phyloP scores from a whole-genome alignment of 1,140 invertebrate genomes.

The Venustaconcha ellipsiformis region DNA sequence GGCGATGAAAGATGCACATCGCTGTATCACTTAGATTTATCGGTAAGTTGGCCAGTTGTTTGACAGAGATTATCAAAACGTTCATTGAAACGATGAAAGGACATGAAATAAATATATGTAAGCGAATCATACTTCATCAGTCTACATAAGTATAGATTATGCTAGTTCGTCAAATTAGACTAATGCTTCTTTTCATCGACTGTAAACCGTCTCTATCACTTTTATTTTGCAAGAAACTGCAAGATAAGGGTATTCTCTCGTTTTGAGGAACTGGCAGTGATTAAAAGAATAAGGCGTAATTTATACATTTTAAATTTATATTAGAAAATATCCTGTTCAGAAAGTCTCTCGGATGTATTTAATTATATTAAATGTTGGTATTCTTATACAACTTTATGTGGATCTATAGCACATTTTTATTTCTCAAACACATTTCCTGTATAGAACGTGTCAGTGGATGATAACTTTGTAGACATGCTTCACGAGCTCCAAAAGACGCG shows the following conservation, averaged over 20 bases:
- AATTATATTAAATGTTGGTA: neutral
- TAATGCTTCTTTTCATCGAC: too few species aligned
- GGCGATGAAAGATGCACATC: slow-evolving; percentile 39
- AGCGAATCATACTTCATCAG: neutral
- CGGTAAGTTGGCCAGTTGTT: slow-evolving; percentile 31
- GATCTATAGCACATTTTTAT: slow-evolving; percentile 1
- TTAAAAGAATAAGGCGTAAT: too few species aligned
- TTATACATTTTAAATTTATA: neutral
- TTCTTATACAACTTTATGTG: too few species aligned
- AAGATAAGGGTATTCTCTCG: too few species aligned
- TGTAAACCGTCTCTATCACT: too few species aligned
- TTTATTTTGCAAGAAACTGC: too few species aligned
- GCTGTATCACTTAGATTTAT: slow-evolving; percentile 47
- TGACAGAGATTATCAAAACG: slow-evolving; percentile 12
- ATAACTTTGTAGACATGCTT: slow-evolving; percentile 44
- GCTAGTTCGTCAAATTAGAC: too few species aligned
- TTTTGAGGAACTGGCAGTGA: too few species aligned
- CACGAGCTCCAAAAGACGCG: slow-evolving; percentile 38
- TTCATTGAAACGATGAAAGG: neutral
- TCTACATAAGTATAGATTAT: too few species aligned
- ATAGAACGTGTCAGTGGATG: slow-evolving; percentile 54
- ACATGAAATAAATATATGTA: neutral
- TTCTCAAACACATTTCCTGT: slow-evolving; percentile 4
- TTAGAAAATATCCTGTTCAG: neutral
- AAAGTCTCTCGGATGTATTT: neutral